Evolutionary conservation across 2,113 vertebrate genomes (phyloP).

Genomic region (Pteropus alecto): DNA sequence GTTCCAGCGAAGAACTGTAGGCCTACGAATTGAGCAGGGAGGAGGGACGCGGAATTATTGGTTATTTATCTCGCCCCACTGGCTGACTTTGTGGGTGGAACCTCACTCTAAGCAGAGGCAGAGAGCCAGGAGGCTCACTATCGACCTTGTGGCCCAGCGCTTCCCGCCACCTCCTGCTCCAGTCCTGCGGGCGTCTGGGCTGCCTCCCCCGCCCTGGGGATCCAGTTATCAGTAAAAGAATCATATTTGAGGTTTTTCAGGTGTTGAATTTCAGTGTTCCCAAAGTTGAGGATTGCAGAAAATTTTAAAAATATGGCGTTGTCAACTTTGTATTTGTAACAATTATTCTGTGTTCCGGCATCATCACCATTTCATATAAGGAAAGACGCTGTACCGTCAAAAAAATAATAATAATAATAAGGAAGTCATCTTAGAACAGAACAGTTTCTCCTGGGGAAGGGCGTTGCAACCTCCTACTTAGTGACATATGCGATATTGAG

Average conservation of each 20-base stretch:
- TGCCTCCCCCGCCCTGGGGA: not conserved
- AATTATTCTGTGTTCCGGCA: not conserved
- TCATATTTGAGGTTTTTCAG: not conserved
- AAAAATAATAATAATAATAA: not conserved
- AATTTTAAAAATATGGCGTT: not conserved
- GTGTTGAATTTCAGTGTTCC: not conserved
- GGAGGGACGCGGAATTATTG: not conserved
- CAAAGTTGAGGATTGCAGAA: not conserved
- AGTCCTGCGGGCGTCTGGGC: accelerated
- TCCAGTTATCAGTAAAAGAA: not conserved
- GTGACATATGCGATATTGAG: accelerated
- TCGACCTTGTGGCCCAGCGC: accelerated
- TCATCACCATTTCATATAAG: not conserved
- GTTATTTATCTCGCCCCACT: not conserved
- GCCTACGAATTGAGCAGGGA: not conserved
- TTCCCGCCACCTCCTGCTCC: not conserved
- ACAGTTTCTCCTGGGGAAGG: accelerated
- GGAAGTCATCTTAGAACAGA: not conserved
- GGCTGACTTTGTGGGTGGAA: not conserved
- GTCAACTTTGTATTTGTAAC: not conserved
- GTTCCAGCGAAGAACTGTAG: not conserved
- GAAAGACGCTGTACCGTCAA: not conserved
- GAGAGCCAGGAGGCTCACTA: not conserved
- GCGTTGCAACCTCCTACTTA: accelerated
- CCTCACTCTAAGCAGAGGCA: not conserved